These are phyloP conservation scores for Bradypodion ventrale DNA, from an alignment of 2,797 vertebrate species.

Conservation along the genomic window DNA sequence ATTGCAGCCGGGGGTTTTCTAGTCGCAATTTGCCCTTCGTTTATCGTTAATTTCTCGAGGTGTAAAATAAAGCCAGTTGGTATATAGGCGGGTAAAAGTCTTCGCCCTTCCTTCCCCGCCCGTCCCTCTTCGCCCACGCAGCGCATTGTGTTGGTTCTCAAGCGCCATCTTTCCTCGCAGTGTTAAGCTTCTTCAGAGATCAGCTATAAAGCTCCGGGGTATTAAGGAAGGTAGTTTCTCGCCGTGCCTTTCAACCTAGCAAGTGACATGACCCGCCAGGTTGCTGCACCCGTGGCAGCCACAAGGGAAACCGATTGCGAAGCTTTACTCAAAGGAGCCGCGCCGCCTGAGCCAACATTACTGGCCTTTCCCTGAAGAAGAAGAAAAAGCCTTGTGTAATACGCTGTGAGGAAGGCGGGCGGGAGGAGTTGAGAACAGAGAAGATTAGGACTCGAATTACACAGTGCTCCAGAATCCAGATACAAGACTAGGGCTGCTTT, in stretches of 20 bases:
- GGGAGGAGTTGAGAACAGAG: not conserved
- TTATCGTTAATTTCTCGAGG: not conserved
- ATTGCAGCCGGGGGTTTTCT: too few relatives aligned
- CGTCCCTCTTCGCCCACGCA: not conserved
- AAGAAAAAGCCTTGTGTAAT: not conserved
- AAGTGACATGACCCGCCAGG: not conserved
- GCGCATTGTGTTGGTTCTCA: slow-evolving; percentile 2
- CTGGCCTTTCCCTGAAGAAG: not conserved
- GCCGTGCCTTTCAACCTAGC: too few relatives aligned
- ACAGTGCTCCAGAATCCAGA: not conserved
- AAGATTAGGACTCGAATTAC: not conserved
- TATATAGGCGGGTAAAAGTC: not conserved
- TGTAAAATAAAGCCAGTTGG: not conserved
- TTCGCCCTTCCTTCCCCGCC: not conserved
- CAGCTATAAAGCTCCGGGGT: not conserved
- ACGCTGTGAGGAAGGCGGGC: not conserved
- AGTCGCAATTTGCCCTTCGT: too few relatives aligned
- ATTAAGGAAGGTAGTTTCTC: not conserved
- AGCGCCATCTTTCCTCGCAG: slow-evolving; percentile 28
- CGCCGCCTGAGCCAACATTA: not conserved
- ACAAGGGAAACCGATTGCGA: not conserved
- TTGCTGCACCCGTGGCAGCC: not conserved
- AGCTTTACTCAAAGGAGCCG: not conserved
- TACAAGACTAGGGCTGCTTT: not conserved
- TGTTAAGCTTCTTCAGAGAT: not conserved